Base-by-base conservation (phyloP, 2,797 vertebrate genomes). In the Acomys russatus region DNA sequence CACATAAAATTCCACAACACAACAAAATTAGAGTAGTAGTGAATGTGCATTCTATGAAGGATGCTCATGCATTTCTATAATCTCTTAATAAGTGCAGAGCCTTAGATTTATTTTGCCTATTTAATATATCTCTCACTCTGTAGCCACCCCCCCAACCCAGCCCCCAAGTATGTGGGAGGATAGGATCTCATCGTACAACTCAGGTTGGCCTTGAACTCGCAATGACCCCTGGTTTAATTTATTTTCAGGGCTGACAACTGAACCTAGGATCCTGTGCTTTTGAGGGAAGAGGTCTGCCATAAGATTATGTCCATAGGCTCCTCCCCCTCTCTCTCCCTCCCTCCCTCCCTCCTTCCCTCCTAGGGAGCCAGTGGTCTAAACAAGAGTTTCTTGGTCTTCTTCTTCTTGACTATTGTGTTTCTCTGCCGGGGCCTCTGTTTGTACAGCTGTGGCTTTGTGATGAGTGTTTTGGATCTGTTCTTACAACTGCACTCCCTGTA, bases 291-390 rank as follows among this genome's bases (percentile, higher is more conserved):
- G 0, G 4, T 64, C 28, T 51, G 33, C 86, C 56, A 76, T 14
- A 51, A 38, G 66, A 61, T 15, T n/a, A 2, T 38, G 59, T 30
- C 11, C 59, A 38, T 11, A 28, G 30, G 9, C 1, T n/a, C 15
- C 15, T 3, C 3, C 0, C 4, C 6, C 18, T 1, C 18, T 8
- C 9, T 6, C 23, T 14, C 51, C 9, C 17, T 20, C 30, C 7
- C 10, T 35, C 2, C 9, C 12, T 44, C 11, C 6, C 4, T 9
- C 20, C 20, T 0, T 23, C 9, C 5, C 0, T 33, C 6, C 17
- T 28, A 56, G 2, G 66, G 76, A 82, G 17, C 49, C 77, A 51
- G 25, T 11, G 15, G 44, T 92, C 80, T 56, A 61, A 0, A 44
- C 25, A 66, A 77, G 73, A 79, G 23, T 38, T 38, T 82, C 38